These are phyloP conservation scores for Lamellibrachia satsuma DNA, from an alignment of 2,888 invertebrate species.

Conservation along the genomic window DNA sequence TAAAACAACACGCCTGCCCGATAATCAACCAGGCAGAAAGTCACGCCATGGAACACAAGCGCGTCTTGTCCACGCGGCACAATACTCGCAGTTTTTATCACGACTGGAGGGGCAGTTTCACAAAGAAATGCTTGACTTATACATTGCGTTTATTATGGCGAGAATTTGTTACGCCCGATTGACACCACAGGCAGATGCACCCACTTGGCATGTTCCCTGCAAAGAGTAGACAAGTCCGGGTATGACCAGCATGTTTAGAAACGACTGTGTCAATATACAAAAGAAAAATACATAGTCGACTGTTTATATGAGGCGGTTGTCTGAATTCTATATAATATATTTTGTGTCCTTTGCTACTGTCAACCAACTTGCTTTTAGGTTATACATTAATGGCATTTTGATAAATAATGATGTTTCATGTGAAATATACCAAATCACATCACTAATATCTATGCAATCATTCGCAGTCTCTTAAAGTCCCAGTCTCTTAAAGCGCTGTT, in stretches of 20 bases:
- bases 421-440: background rate
- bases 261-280: background rate
- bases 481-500: background rate
- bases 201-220: background rate
- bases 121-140: background rate
- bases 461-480: background rate
- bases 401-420: background rate
- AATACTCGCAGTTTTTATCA: background rate
- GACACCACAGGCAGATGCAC: background rate
- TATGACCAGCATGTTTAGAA: background rate
- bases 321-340: background rate
- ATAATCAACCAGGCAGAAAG: constrained; percentile 13
- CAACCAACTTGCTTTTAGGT: background rate
- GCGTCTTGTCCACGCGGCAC: background rate
- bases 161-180: background rate
- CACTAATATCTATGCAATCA: background rate
- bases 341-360: too few species aligned
- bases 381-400: background rate
- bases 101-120: background rate
- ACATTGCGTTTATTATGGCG: background rate
- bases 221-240: background rate
- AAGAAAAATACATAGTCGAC: background rate
- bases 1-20: background rate
- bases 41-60: constrained; percentile 3
- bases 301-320: background rate